phyloP scores from a whole-genome alignment of 2,797 vertebrate genomes.

The Lemur catta region DNA sequence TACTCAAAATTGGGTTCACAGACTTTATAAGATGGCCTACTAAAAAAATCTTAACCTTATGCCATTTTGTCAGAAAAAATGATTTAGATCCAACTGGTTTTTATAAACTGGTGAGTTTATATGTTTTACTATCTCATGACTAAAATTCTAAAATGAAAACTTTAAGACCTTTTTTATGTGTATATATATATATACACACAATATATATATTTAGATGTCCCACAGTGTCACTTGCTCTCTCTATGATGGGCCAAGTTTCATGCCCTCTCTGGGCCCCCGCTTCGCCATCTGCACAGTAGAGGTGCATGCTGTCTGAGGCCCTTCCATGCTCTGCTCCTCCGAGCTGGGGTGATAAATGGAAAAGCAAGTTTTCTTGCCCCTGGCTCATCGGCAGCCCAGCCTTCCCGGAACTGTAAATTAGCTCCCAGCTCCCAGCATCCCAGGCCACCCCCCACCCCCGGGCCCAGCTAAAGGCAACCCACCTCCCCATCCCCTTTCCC shows the following conservation, averaged over 20 bases:
- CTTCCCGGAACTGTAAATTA: background rate
- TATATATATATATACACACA: no score
- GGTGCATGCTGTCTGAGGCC: fast-evolving
- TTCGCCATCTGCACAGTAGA: background rate
- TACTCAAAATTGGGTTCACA: no score
- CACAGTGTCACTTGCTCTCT: fast-evolving
- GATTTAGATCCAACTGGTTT: no score
- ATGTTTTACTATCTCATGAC: no score
- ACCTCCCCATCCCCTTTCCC: no score
- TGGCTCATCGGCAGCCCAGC: fast-evolving
- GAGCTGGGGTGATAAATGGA: background rate
- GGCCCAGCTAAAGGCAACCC: background rate
- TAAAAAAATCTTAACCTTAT: no score
- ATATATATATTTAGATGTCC: no score
- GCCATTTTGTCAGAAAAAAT: no score
- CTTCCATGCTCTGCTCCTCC: background rate
- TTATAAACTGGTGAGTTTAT: no score
- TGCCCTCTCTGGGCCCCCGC: background rate
- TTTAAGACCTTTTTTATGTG: no score
- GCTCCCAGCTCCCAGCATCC: background rate
- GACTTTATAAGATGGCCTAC: no score
- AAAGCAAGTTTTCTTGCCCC: fast-evolving
- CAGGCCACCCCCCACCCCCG: background rate
- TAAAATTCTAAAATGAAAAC: no score
- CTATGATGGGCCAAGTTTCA: fast-evolving